Base-by-base conservation (phyloP, 2,113 vertebrate species). In the Xenotilapia flavipinnis region DNA sequence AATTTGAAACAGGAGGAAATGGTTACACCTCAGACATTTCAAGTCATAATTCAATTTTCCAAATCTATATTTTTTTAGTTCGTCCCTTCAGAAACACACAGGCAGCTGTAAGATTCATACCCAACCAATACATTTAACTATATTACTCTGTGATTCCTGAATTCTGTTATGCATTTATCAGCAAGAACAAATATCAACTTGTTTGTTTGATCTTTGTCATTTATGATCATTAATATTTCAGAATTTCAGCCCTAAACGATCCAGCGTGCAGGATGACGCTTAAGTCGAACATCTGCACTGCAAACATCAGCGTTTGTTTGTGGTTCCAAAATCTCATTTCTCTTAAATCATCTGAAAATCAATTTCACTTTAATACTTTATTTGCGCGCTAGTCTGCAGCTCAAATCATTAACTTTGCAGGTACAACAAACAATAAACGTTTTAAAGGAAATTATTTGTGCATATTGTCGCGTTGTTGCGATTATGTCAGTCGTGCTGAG, bases 401-500 rank as follows among this genome's bases (percentile, higher is more conserved):
- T 49, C 42, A 31, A 28, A 31, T 19, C 23, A 13, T 13, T 47
- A 8, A 77, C 45, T 77, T 77, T 77, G 42, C 15, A 31, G 0
- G 4, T 75, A 5, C 6, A 75, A 31, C 70, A 75, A 47, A 31
- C 23, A 26, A 73, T 73, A 26, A 70, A 70, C n/a, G 68, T 5
- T 53, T 14, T n/a, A 19, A 42, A 36, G 31, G 53, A 4, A 56
- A 83, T 7, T 0, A 40, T 83, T 26, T 36, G 31, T 31, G 55
- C 45, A 7, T 26, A 23, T 5, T 62, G 65, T 26, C 13, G 47
- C 65, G 86, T 81, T 89, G 75, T 81, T 85, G 56, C 81, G 89
- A 85, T 77, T 77, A 13, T 91, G 91, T 89, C 91, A 92, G 36
- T 85, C 79, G 10, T 83, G 83, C 89, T 91, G 89, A 89, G 91